Evolutionary conservation across 1,140 invertebrate species (phyloP).

Genomic region (Drosophila bifasciata): DNA sequence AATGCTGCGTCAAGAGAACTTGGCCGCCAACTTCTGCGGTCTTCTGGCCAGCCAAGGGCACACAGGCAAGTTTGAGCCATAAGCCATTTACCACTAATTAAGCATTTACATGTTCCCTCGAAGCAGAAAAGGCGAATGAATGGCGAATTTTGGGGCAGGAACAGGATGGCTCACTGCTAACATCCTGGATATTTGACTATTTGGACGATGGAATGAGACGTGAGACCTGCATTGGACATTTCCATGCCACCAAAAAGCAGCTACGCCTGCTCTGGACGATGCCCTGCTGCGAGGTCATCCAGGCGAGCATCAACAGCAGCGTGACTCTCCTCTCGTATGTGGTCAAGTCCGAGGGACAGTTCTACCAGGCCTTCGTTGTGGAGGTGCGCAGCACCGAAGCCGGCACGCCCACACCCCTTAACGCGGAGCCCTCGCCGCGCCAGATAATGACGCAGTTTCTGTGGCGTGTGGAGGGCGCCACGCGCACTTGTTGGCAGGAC

Average conservation of each 20-base stretch:
- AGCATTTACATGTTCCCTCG: background rate
- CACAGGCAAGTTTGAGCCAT: constrained; percentile 51
- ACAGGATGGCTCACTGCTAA: constrained; percentile 88
- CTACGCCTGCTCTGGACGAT: constrained; percentile 88
- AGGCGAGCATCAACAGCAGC: constrained; percentile 90
- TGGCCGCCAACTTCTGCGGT: constrained; percentile 83
- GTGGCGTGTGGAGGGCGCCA: constrained; percentile 87
- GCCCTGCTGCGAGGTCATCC: constrained; percentile 88
- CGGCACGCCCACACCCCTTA: constrained; percentile 85
- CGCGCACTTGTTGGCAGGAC: constrained; percentile 86
- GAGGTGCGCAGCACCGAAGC: constrained; percentile 86
- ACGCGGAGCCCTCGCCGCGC: constrained; percentile 84
- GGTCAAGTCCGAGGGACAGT: constrained; percentile 84
- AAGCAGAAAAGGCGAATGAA: constrained; percentile 87
- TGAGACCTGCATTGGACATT: constrained; percentile 71
- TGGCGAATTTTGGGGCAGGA: constrained; percentile 92
- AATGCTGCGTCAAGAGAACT: constrained; percentile 82
- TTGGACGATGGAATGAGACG: constrained; percentile 70
- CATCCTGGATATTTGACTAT: constrained; percentile 88
- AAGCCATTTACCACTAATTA: background rate
- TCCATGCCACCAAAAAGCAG: constrained; percentile 85
- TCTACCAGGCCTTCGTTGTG: constrained; percentile 86
- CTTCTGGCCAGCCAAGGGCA: constrained; percentile 74
- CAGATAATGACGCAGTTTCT: constrained; percentile 92
- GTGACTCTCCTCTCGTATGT: constrained; percentile 88